These are phyloP conservation scores for Danio choprae DNA, from an alignment of 2,797 vertebrate genomes.

Conservation along the genomic window DNA sequence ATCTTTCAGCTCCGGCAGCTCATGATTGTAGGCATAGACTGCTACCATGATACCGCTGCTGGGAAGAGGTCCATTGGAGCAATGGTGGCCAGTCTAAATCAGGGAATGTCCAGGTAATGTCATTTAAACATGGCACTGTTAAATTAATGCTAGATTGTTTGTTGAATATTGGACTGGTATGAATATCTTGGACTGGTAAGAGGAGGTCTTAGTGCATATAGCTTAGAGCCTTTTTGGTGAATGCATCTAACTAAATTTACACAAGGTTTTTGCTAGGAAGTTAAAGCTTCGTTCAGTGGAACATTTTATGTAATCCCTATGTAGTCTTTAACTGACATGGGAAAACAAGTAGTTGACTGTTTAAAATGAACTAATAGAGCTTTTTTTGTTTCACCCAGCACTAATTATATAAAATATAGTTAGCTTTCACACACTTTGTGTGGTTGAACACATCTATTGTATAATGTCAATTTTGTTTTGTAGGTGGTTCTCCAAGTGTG, in stretches of 20 bases:
- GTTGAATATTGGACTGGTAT: too few relatives aligned
- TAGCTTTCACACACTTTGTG: not conserved
- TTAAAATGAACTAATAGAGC: too few relatives aligned
- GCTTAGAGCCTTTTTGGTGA: not conserved
- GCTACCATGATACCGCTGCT: constrained; percentile 88
- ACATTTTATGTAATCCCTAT: too few relatives aligned
- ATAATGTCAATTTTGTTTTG: not conserved
- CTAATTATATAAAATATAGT: not conserved
- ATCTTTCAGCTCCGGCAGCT: constrained; percentile 86
- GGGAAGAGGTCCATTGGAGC: constrained; percentile 90
- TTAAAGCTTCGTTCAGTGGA: too few relatives aligned
- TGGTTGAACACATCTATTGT: not conserved
- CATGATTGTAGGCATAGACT: constrained; percentile 95
- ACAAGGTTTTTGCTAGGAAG: too few relatives aligned
- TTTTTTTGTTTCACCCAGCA: too few relatives aligned
- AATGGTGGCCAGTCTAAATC: constrained; percentile 93
- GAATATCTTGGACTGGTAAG: not conserved
- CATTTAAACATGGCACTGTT: not conserved
- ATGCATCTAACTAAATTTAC: not conserved
- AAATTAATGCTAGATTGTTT: too few relatives aligned
- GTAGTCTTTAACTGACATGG: too few relatives aligned
- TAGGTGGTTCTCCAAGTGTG: constrained; percentile 95
- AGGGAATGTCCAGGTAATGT: constrained; percentile 86
- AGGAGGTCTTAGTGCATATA: not conserved
- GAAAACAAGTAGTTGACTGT: too few relatives aligned